Base-by-base conservation (phyloP, 2,797 vertebrate genomes). In the Adrianichthys oophorus region DNA sequence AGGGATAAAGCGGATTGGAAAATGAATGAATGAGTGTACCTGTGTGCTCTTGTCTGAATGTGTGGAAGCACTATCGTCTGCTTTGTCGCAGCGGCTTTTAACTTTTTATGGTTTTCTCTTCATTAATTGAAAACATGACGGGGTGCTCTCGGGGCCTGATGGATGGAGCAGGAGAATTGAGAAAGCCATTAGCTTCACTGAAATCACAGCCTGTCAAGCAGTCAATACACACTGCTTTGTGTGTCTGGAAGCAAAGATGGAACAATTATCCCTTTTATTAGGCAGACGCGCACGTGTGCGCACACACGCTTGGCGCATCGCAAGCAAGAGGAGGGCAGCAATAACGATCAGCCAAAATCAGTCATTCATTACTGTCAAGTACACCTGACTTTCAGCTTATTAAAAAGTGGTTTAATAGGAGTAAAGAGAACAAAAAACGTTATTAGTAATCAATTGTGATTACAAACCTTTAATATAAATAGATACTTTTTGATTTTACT, bases 361-460 rank as follows among this genome's bases (percentile, higher is more conserved):
- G 89, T 89, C 92, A 93, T 94, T 93, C 90, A 93, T 94, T 94
- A 93, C 89, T 92, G 91, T 92, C 92, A 92, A 82, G 85, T 80
- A 85, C 89, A 90, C 90, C 89, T 90, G 88, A 92, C 87, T 92
- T 82, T 79, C 76, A 81, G 87, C 91, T 94, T 93, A 94, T 93
- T 93, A 93, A 91, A 93, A 91, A 89, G 84, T 80, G 90, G 81
- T 87, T 89, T 91, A 91, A 91, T 85, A 76, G 69, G 62, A 78
- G 76, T 72, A 84, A 80, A 77, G 78, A 87, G 90, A 90, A 85
- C 80, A 85, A 86, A 90, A 89, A 91, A 88, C 85, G 78, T 90
- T 90, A 93, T 93, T 92, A 92, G 92, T 90, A 91, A 92, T 92
- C 91, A 92, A 92, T 92, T 87, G 81, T 83, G 85, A 92, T 92